phyloP scores from a whole-genome alignment of 2,797 vertebrate genomes.

The Sebastolobus alascanus region DNA sequence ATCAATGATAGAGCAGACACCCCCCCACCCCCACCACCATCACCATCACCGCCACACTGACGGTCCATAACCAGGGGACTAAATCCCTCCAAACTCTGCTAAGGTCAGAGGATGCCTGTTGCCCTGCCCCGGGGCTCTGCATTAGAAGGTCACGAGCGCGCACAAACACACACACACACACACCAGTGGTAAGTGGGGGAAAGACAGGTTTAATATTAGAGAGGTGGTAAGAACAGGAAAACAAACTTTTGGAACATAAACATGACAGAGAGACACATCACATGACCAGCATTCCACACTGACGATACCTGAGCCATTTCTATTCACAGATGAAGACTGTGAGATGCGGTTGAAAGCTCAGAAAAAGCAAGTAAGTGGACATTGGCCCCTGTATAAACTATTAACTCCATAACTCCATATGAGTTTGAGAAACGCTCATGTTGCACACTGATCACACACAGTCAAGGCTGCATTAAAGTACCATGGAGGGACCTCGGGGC shows the following conservation, averaged over 20 bases:
- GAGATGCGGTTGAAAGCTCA: no score
- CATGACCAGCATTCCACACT: not conserved
- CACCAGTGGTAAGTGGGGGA: not conserved
- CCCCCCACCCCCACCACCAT: not conserved
- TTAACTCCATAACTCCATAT: no score
- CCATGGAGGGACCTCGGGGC: no score
- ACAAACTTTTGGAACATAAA: not conserved
- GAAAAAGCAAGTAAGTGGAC: not conserved
- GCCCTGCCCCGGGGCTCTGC: conserved; percentile 58
- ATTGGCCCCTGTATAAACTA: no score
- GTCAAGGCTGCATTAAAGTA: no score
- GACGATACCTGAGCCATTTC: not conserved
- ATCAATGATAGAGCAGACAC: conserved; percentile 46
- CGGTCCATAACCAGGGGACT: conserved; percentile 44
- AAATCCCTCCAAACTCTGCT: conserved; percentile 51
- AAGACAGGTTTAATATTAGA: conserved; percentile 9
- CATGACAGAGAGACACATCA: not conserved
- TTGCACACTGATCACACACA: no score
- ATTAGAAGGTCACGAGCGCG: conserved; percentile 70
- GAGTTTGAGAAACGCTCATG: no score
- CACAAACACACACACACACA: conserved; percentile 10
- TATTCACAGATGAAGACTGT: not conserved
- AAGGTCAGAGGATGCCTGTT: conserved; percentile 70
- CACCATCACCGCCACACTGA: conserved; percentile 15
- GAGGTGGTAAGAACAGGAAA: not conserved